These are phyloP conservation scores for Papilio polytes DNA, from an alignment of 1,140 invertebrate genomes.

Conservation along the genomic window DNA sequence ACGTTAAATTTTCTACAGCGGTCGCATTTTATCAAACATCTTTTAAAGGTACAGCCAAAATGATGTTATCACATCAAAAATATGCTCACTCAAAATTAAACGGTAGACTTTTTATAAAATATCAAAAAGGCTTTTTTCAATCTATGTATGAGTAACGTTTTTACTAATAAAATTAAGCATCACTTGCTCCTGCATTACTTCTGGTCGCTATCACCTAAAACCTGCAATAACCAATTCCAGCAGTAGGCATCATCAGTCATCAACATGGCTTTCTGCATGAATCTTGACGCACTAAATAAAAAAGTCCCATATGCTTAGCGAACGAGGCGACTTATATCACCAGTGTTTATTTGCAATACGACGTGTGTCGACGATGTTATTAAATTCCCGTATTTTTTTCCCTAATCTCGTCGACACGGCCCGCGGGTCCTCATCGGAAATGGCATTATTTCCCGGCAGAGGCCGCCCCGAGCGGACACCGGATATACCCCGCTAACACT, in stretches of 20 bases:
- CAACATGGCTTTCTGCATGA: too few relatives aligned
- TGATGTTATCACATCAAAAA: neutral
- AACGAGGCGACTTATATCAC: slow-evolving; percentile 26
- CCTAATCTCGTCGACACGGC: slow-evolving; percentile 75
- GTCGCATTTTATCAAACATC: neutral
- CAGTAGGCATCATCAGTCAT: too few relatives aligned
- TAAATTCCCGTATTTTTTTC: slow-evolving; percentile 79
- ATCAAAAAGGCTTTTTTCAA: too few relatives aligned
- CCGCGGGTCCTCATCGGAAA: slow-evolving; percentile 79
- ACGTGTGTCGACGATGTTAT: slow-evolving; percentile 73
- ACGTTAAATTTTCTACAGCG: neutral
- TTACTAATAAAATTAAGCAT: too few relatives aligned
- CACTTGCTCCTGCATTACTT: too few relatives aligned
- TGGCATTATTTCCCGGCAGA: slow-evolving; percentile 75
- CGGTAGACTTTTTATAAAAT: too few relatives aligned
- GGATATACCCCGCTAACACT: slow-evolving; percentile 66
- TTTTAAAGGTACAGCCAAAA: neutral
- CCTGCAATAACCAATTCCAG: too few relatives aligned
- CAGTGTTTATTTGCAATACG: slow-evolving; percentile 58
- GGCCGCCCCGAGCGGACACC: slow-evolving; percentile 69
- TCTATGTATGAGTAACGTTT: too few relatives aligned
- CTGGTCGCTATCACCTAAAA: too few relatives aligned
- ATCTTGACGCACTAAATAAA: neutral
- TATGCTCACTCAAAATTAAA: neutral
- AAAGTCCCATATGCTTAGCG: neutral